These are phyloP conservation scores for Scaptomyza reducta DNA, from an alignment of 2,888 invertebrate species.

Conservation along the genomic window DNA sequence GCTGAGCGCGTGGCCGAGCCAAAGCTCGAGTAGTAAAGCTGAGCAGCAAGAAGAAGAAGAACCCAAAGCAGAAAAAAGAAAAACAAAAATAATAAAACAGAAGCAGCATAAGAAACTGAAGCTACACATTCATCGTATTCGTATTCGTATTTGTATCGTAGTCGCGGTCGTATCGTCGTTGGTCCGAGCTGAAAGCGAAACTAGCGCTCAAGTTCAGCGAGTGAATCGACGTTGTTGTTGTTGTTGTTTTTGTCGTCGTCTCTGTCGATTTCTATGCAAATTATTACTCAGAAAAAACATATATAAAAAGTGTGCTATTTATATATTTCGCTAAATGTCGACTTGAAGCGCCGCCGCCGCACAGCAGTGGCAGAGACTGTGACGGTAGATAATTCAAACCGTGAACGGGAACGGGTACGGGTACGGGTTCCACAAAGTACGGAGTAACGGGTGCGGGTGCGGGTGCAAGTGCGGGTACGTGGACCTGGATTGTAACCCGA, in stretches of 20 bases:
- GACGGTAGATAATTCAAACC: conserved; percentile 36
- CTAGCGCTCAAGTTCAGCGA: conserved; percentile 74
- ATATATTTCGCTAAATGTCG: conserved; percentile 77
- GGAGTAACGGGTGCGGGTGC: conserved; percentile 12
- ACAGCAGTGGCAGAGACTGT: conserved; percentile 60
- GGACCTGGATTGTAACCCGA: conserved; percentile 53
- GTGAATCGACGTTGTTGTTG: conserved; percentile 51
- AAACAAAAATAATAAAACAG: conserved; percentile 2
- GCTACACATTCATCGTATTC: conserved; percentile 26
- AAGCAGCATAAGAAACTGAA: conserved; percentile 37
- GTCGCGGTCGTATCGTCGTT: conserved; percentile 24
- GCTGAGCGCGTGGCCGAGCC: conserved; percentile 33
- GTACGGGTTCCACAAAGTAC: neutral
- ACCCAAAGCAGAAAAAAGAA: conserved; percentile 1
- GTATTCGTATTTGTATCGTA: conserved; percentile 23
- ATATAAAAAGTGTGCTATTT: conserved; percentile 77
- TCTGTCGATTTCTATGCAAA: conserved; percentile 75
- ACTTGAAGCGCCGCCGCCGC: conserved; percentile 55
- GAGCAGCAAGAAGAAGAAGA: conserved; percentile 22
- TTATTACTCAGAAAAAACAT: conserved; percentile 69
- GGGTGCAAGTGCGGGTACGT: conserved; percentile 7
- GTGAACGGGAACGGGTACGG: conserved; percentile 26
- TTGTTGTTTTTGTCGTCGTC: conserved; percentile 24
- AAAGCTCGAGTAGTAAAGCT: conserved; percentile 43
- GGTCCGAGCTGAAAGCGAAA: conserved; percentile 69